Conservation (phyloP, 2,888 invertebrate species). For the Andrena fulva region DNA sequence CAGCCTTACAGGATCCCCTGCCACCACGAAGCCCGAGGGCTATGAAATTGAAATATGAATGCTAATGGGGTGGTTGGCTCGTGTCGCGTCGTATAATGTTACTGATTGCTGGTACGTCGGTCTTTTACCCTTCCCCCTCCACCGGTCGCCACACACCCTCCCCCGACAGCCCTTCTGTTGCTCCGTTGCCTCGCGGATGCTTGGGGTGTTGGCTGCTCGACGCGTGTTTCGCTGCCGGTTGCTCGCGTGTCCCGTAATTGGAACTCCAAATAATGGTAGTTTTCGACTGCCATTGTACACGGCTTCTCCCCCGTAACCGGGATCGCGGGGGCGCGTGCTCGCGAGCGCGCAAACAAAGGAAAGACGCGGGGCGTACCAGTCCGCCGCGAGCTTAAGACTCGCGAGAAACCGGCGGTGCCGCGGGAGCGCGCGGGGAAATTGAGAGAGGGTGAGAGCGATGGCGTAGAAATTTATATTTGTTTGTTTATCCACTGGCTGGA, state of each 20-base stretch:
- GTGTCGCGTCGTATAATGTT: slow-evolving; percentile 71
- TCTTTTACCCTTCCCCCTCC: slow-evolving; percentile 43
- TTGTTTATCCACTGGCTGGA: slow-evolving; percentile 45
- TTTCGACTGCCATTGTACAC: slow-evolving; percentile 1
- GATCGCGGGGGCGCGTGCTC: neutral
- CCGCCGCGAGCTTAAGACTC: neutral
- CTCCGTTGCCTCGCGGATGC: slow-evolving; percentile 23
- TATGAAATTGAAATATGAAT: slow-evolving; percentile 80
- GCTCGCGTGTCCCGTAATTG: slow-evolving; percentile 46
- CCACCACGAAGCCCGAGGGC: slow-evolving; percentile 57
- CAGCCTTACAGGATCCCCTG: slow-evolving; percentile 62
- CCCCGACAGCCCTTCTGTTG: slow-evolving; percentile 29
- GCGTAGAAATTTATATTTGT: slow-evolving; percentile 54
- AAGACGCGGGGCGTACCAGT: neutral
- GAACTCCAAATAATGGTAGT: slow-evolving; percentile 39
- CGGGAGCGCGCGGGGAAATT: neutral
- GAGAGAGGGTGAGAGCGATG: too few relatives aligned
- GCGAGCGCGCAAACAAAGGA: neutral
- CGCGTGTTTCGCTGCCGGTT: slow-evolving; percentile 42
- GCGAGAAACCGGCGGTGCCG: slow-evolving; percentile 10
- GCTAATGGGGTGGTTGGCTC: slow-evolving; percentile 75
- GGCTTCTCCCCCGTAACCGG: neutral
- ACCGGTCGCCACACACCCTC: neutral
- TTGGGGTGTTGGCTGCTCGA: slow-evolving; percentile 24
- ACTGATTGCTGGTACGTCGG: slow-evolving; percentile 68